These are phyloP conservation scores for Myathropa florea DNA, from an alignment of 2,888 invertebrate genomes.

Conservation along the genomic window DNA sequence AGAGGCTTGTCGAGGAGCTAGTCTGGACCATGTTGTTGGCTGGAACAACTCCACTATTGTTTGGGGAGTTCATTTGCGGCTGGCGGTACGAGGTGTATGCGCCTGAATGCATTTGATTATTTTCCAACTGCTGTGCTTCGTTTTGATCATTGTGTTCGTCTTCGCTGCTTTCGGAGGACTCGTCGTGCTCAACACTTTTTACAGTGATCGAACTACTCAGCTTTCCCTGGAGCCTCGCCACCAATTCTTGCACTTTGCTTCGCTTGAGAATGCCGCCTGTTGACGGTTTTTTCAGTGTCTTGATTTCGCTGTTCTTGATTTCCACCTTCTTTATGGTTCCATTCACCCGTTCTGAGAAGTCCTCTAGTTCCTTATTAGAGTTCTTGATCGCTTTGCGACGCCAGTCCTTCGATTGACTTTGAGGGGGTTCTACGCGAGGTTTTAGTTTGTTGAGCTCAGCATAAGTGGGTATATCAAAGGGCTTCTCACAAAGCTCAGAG, in stretches of 20 bases:
- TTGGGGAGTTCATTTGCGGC: constrained; percentile 59
- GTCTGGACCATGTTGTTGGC: constrained; percentile 50
- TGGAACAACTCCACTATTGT: constrained; percentile 30
- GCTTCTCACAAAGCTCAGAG: constrained; percentile 72
- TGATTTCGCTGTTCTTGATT: constrained; percentile 73
- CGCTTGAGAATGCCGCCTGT: constrained; percentile 67
- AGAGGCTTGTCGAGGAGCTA: constrained; percentile 32
- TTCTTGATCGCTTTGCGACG: constrained; percentile 61
- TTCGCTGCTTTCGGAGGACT: constrained; percentile 83
- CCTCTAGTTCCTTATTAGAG: constrained; percentile 52
- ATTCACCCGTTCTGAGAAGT: constrained; percentile 48
- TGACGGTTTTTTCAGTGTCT: constrained; percentile 75
- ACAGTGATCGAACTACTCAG: constrained; percentile 62
- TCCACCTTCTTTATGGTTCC: constrained; percentile 72
- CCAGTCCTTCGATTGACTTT: constrained; percentile 57
- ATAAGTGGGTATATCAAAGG: constrained; percentile 59
- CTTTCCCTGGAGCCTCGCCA: constrained; percentile 75
- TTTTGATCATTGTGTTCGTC: constrained; percentile 80
- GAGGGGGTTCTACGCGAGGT: constrained; percentile 20
- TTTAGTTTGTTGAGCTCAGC: constrained; percentile 57
- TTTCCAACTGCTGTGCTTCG: constrained; percentile 47
- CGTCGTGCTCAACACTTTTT: constrained; percentile 46
- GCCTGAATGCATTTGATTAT: constrained; percentile 56
- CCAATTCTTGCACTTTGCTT: constrained; percentile 76
- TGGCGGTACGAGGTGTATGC: constrained; percentile 58